Conservation (phyloP, 2,113 vertebrate species). For the Tinamus guttatus region DNA sequence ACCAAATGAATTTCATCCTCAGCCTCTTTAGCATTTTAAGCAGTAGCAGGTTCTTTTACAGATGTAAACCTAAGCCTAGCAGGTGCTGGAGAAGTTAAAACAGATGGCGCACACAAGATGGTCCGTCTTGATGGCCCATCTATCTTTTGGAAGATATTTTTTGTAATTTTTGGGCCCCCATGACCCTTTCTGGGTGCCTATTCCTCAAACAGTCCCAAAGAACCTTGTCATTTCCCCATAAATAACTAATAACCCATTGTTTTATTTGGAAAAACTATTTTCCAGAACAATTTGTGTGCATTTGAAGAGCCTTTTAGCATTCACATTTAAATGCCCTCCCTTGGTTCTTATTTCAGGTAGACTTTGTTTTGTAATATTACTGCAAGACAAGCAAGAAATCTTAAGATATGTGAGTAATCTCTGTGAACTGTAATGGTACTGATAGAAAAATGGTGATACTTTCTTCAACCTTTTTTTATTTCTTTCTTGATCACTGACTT, state of each 20-base stretch:
- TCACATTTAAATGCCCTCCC: not conserved
- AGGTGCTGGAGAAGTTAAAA: not conserved
- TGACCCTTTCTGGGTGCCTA: not conserved
- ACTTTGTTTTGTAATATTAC: not conserved
- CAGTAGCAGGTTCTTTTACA: not conserved
- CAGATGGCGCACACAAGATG: rapidly evolving
- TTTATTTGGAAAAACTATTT: not conserved
- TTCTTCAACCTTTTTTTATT: not conserved
- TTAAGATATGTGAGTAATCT: not conserved
- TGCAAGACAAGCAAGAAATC: not conserved
- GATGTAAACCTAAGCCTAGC: not conserved
- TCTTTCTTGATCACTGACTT: not conserved
- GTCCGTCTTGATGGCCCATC: too few species aligned
- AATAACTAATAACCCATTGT: not conserved
- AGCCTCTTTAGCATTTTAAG: not conserved
- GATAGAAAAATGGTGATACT: not conserved
- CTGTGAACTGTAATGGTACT: not conserved
- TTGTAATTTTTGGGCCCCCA: rapidly evolving
- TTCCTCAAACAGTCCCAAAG: not conserved
- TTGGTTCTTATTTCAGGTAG: not conserved
- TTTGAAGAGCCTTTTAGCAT: not conserved
- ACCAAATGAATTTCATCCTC: not conserved
- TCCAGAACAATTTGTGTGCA: rapidly evolving
- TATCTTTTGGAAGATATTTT: too few species aligned
- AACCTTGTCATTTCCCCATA: not conserved